phyloP scores from a whole-genome alignment of 2,113 vertebrate genomes.

The Laticauda colubrina region DNA sequence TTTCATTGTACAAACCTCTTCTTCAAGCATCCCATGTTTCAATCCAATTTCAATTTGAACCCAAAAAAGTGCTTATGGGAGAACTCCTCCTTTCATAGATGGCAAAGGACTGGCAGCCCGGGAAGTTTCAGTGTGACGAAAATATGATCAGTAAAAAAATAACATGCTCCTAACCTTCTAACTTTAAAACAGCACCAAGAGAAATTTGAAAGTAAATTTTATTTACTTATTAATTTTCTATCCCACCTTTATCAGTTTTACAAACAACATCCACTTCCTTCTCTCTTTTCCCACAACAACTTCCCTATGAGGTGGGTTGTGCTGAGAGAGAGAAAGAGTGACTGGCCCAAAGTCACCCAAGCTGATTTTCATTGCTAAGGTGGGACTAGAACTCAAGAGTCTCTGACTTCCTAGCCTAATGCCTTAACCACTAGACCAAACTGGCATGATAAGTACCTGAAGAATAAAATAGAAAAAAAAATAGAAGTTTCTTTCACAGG shows the following conservation, averaged over 20 bases:
- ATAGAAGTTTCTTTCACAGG: background rate
- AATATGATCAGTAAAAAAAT: background rate
- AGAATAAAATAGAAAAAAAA: background rate
- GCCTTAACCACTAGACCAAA: too few relatives aligned
- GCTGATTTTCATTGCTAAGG: too few relatives aligned
- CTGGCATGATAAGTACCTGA: background rate
- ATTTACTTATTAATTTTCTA: background rate
- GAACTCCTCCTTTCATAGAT: background rate
- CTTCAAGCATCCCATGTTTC: background rate
- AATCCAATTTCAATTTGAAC: background rate
- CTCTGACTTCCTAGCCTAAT: too few relatives aligned
- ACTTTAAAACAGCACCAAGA: background rate
- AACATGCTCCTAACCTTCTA: background rate
- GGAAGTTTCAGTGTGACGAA: background rate
- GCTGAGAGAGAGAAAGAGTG: too few relatives aligned
- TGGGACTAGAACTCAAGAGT: too few relatives aligned
- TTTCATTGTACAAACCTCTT: background rate
- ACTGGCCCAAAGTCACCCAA: too few relatives aligned
- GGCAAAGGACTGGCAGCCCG: background rate
- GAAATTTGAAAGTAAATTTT: background rate
- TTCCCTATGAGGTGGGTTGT: background rate
- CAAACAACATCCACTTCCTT: too few relatives aligned
- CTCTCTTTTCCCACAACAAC: too few relatives aligned
- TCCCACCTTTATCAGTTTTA: too few relatives aligned
- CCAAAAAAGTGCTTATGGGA: background rate